Base-by-base conservation (phyloP, 2,888 invertebrate species). In the Lasioglossum villosulum region DNA sequence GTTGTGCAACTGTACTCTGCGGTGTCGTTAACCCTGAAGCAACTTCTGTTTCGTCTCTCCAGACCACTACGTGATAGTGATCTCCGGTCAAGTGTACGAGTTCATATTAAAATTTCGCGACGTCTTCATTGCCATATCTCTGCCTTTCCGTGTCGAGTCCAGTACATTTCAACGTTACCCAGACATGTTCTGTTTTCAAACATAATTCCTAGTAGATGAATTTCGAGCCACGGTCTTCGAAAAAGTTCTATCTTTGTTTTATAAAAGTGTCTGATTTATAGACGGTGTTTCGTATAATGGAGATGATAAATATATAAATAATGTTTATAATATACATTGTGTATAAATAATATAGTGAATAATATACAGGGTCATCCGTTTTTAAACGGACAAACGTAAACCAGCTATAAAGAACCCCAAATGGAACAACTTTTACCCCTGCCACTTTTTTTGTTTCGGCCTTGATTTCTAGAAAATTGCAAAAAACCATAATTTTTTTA, bases 1-100 rank as follows among this genome's bases (percentile, higher is more conserved):
- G 72, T 88, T 89, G 83, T 87, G 83, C 84, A 89, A 89, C 72
- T 68, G 72, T 80, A 75, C 76, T 86, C 84, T 42, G 39, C 63
- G n/a, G 72, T 88, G 87, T 84, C 88, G 37, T 88, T 88, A 81
- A 82, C 86, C 83, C 73, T 63, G 63, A n/a, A 68, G 52, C 79
- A 56, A 76, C 48, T 76, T 79, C n/a, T 75, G 86, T 84, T 78
- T 75, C 77, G 75, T 59, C 72, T 72, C 77, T 71, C 77, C 56
- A 70, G 59, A 76, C 75, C 42, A 68, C 68, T 72, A 42, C 59
- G 30, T 59, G 81, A 84, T 75, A 70, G 27, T 16, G 85, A 86
- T 84, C 85, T 72, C 66, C 56, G 80, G 81, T 75, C 80, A 74
- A 85, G 76, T 74, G 68, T 84, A 76, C 8, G 63, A 63, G 80